Evolutionary conservation across 92 coral and sea anemone species (phyloP).

Genomic region (Diadumene lineata): DNA sequence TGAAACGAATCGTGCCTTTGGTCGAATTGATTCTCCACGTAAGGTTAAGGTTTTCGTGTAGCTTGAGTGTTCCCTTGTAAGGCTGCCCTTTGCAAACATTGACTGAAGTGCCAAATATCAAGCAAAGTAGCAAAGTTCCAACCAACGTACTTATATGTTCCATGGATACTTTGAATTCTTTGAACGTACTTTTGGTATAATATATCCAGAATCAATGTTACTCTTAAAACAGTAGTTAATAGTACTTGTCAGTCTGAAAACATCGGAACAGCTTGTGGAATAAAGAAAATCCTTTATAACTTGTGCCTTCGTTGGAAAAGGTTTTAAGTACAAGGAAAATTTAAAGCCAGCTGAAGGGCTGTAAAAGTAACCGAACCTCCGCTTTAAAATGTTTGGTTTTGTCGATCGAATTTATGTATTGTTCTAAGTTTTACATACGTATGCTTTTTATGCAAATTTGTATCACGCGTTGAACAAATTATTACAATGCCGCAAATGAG

Average conservation of each 20-base stretch:
- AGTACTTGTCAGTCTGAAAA: neutral
- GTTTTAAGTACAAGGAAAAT: too few relatives aligned
- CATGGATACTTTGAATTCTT: slow-evolving; percentile 15
- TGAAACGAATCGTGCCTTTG: slow-evolving; percentile 37
- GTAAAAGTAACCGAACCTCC: too few relatives aligned
- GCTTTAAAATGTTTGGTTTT: neutral
- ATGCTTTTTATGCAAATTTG: slow-evolving; percentile 29
- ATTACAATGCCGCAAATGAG: too few relatives aligned
- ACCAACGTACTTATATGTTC: neutral
- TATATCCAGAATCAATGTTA: too few relatives aligned
- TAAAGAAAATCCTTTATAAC: too few relatives aligned
- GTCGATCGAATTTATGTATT: too few relatives aligned
- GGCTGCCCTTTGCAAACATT: slow-evolving; percentile 5
- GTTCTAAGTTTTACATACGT: slow-evolving; percentile 5
- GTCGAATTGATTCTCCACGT: slow-evolving; percentile 48
- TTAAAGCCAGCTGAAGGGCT: too few relatives aligned
- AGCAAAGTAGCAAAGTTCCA: neutral
- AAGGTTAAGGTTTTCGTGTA: slow-evolving; percentile 31
- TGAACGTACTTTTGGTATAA: neutral
- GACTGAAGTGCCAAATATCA: neutral
- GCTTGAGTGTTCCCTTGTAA: slow-evolving; percentile 17
- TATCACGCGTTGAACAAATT: too few relatives aligned
- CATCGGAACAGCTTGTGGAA: too few relatives aligned
- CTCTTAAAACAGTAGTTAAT: too few relatives aligned
- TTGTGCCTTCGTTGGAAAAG: too few relatives aligned